A percentile compares a stretch with the other conserved stretches of the same genome.
phyloP scores from a whole-genome alignment of 2,888 invertebrate genomes.

The Chrysopilus asiliformis region DNA sequence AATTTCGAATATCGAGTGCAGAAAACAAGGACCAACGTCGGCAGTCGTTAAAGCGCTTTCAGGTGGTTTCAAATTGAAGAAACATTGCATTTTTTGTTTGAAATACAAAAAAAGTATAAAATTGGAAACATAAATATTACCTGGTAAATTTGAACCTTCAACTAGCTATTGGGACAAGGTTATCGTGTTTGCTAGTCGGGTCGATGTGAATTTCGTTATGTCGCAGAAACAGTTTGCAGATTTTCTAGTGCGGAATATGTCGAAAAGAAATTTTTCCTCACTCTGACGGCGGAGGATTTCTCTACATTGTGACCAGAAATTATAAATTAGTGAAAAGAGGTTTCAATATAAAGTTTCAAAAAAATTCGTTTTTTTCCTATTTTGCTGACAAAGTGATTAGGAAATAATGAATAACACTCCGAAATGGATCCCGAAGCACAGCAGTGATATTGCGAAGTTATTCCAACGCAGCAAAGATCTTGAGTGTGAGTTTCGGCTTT shows the following conservation, averaged over 20 bases:
- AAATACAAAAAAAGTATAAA: too few relatives aligned
- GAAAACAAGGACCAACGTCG: too few relatives aligned
- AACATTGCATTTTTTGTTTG: too few relatives aligned
- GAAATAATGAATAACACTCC: constrained; percentile 12
- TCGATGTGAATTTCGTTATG: too few relatives aligned
- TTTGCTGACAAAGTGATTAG: background rate
- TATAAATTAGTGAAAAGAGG: background rate
- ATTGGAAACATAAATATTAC: too few relatives aligned
- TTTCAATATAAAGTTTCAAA: background rate
- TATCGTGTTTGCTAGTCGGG: constrained; percentile 7
- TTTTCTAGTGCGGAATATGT: background rate
- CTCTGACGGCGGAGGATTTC: background rate
- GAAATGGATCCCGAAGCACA: constrained; percentile 20
- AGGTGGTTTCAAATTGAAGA: too few relatives aligned
- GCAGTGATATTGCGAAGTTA: constrained; percentile 31
- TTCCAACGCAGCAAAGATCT: constrained; percentile 29
- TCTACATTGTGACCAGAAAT: background rate
- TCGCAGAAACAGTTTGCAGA: background rate
- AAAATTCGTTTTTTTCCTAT: background rate
- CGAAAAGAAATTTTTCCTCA: background rate
- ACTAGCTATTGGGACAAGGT: constrained; percentile 12
- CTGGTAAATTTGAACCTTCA: too few relatives aligned
- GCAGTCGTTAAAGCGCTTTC: too few relatives aligned
- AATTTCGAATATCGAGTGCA: too few relatives aligned
- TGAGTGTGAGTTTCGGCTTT: constrained; percentile 27